Percentiles rank a stretch among this genome's conserved stretches.
Conservation (phyloP, 1,140 invertebrate species). For the Globodera ellingtonae region DNA sequence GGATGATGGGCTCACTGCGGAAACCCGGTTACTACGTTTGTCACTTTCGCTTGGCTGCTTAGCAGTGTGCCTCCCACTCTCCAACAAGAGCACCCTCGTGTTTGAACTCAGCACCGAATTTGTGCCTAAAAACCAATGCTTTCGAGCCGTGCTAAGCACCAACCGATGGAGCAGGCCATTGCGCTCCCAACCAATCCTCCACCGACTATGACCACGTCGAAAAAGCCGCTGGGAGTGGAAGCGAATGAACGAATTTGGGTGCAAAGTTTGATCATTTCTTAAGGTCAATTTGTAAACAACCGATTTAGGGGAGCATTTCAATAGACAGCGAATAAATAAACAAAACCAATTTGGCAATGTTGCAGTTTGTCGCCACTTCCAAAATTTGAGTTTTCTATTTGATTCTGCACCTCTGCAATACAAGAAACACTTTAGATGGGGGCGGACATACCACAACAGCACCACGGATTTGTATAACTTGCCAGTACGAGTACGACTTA, state of each 20-base stretch:
- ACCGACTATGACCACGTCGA: slow-evolving; percentile 49
- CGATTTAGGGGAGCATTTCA: too few relatives aligned
- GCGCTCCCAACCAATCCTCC: slow-evolving; percentile 55
- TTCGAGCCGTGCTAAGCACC: not conserved
- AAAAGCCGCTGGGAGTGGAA: not conserved
- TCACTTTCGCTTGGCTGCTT: not conserved
- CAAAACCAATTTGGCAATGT: too few relatives aligned
- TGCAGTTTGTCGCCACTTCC: too few relatives aligned
- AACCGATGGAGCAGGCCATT: slow-evolving; percentile 54
- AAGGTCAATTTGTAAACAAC: not conserved
- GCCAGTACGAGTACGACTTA: not conserved
- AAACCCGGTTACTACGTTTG: slow-evolving; percentile 46
- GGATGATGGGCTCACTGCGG: slow-evolving; percentile 48
- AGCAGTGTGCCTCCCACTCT: slow-evolving; percentile 25
- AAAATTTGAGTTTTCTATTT: too few relatives aligned
- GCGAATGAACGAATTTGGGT: not conserved
- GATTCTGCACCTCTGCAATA: too few relatives aligned
- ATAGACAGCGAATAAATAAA: too few relatives aligned
- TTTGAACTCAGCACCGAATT: slow-evolving; percentile 35
- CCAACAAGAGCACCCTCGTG: slow-evolving; percentile 42
- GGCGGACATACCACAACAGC: not conserved
- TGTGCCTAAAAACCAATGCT: slow-evolving; percentile 37
- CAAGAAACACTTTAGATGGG: not conserved
- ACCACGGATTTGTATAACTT: not conserved
- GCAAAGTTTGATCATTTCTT: not conserved